Percentiles rank a stretch among this genome's conserved stretches.
Evolutionary conservation across 2,113 vertebrate species (phyloP).

Genomic region (Oenanthe oenanthe): DNA sequence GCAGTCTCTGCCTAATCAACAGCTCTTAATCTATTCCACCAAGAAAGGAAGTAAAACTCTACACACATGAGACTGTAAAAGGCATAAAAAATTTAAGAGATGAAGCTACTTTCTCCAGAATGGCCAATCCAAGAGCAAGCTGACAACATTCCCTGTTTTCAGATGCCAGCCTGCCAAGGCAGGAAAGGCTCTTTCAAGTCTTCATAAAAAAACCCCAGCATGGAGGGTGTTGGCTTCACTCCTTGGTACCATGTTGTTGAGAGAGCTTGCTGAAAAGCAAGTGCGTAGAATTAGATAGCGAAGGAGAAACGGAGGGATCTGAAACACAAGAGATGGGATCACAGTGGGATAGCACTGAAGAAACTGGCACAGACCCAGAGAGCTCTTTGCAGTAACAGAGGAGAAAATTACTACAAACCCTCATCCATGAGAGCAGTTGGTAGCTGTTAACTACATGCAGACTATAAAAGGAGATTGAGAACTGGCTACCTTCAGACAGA

Average conservation of each 20-base stretch:
- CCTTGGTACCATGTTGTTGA: neutral
- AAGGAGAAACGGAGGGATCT: neutral
- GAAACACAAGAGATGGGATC: conserved; percentile 34
- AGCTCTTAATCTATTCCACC: neutral
- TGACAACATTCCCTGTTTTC: neutral
- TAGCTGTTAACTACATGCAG: conserved; percentile 43
- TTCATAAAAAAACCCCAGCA: neutral
- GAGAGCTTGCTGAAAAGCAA: neutral
- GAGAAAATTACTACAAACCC: conserved; percentile 44
- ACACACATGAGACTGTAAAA: neutral
- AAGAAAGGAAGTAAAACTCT: neutral
- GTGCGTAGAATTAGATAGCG: neutral
- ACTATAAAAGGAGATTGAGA: conserved; percentile 61
- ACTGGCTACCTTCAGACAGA: conserved; percentile 30
- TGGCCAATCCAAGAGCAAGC: neutral
- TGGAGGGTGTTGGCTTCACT: neutral
- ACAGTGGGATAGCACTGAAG: conserved; percentile 44
- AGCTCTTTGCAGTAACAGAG: conserved; percentile 14
- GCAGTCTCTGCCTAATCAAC: neutral
- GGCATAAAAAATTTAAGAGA: neutral
- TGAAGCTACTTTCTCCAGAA: neutral
- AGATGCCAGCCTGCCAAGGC: neutral
- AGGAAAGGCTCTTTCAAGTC: neutral
- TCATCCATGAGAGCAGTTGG: conserved; percentile 28
- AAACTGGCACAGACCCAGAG: conserved; percentile 7